Evolutionary conservation across 2,797 vertebrate genomes (phyloP).

Genomic region (Taeniopygia guttata): DNA sequence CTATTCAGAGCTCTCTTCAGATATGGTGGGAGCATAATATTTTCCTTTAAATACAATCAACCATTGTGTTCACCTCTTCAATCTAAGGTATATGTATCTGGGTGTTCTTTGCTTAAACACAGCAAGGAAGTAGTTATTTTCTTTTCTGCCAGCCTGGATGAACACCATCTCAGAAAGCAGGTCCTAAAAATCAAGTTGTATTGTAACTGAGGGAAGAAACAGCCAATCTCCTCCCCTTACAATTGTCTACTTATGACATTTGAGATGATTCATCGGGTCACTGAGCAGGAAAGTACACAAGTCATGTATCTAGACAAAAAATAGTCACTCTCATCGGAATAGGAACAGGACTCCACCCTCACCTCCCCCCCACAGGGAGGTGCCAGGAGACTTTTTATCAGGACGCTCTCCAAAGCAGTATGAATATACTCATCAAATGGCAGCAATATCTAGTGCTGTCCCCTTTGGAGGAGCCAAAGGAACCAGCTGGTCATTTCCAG

Average conservation of each 20-base stretch:
- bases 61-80: neutral
- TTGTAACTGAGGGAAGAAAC: neutral
- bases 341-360: neutral
- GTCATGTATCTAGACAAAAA: neutral
- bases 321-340: rapidly evolving
- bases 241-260: neutral
- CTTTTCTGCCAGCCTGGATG: neutral
- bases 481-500: neutral
- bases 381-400: neutral
- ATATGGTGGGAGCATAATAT: neutral
- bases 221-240: neutral
- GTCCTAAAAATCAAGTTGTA: neutral
- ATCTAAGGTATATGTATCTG: neutral
- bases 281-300: neutral
- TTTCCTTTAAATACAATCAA: neutral
- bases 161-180: neutral
- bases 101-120: neutral
- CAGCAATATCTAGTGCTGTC: rapidly evolving
- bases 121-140: neutral
- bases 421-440: neutral
- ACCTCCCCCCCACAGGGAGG: neutral
- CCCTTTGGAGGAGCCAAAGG: neutral
- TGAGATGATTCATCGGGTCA: neutral
- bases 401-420: neutral
- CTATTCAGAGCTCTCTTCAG: neutral